A percentile compares a stretch with the other conserved stretches of the same genome.
phyloP scores from a whole-genome alignment of 2,113 vertebrate genomes.

The Mirza zaza region DNA sequence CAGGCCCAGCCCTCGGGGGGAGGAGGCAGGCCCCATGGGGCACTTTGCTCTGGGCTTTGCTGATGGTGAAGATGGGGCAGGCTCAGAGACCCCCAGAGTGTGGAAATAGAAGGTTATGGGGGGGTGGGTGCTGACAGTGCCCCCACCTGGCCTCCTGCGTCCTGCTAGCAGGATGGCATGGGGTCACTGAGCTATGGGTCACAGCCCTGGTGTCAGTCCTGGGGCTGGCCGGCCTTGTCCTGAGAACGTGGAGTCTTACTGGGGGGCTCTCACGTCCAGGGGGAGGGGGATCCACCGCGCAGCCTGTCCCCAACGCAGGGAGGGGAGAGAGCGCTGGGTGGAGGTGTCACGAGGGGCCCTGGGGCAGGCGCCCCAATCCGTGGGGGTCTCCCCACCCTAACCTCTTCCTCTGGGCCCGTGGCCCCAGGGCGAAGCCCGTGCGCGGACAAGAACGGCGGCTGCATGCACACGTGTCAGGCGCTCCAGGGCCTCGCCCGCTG shows the following conservation, averaged over 20 bases:
- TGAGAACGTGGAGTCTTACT: background rate
- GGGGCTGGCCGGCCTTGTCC: background rate
- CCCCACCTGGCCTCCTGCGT: background rate
- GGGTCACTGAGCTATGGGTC: background rate
- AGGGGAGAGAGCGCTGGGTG: too few species aligned
- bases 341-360: background rate
- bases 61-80: background rate
- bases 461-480: conserved; percentile 89
- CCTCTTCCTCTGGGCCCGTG: background rate
- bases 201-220: too few species aligned
- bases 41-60: background rate
- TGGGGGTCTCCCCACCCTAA: too few species aligned
- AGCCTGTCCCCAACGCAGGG: background rate
- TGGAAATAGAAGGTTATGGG: background rate
- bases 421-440: conserved; percentile 89
- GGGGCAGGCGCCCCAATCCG: rapidly evolving
- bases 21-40: background rate
- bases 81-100: background rate
- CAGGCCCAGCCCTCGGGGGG: rapidly evolving
- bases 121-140: background rate
- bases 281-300: background rate
- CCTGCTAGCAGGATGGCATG: rapidly evolving
- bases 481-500: conserved; percentile 86
- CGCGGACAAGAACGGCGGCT: conserved; percentile 89
- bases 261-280: background rate